These are phyloP conservation scores for Gadus chalcogrammus DNA, from an alignment of 2,113 vertebrate genomes.

Conservation along the genomic window DNA sequence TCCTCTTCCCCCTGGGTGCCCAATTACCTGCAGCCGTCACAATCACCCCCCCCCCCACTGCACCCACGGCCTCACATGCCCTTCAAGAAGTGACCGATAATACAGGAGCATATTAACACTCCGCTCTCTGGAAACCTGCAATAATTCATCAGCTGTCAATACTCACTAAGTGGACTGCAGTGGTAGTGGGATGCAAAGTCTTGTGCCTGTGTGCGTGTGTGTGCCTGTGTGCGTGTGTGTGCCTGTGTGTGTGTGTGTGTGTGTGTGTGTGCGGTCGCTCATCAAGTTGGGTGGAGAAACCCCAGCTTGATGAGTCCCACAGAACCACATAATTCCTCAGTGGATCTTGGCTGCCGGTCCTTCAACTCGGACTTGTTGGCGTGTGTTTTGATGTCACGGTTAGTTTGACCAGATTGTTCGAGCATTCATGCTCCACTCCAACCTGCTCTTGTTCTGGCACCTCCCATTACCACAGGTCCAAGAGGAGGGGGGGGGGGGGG, in stretches of 20 bases:
- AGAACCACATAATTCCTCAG: no score
- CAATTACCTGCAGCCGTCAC: slow-evolving; percentile 43
- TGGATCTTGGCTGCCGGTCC: slow-evolving; percentile 36
- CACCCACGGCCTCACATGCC: slow-evolving; percentile 17
- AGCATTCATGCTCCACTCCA: slow-evolving; percentile 47
- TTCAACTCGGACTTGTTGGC: slow-evolving; percentile 53
- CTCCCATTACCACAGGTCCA: no score
- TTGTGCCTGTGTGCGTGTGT: neutral
- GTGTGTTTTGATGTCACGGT: slow-evolving; percentile 35
- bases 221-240: no score
- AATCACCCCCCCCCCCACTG: neutral
- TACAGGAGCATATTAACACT: no score
- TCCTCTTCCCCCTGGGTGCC: slow-evolving; percentile 27
- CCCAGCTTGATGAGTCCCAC: no score
- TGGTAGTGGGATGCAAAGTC: neutral
- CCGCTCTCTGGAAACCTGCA: no score
- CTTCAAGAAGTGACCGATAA: slow-evolving; percentile 22
- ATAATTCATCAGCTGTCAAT: no score
- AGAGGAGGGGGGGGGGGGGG: no score
- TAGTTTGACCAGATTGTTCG: slow-evolving; percentile 49
- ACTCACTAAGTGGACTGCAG: no score
- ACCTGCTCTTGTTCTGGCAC: no score
- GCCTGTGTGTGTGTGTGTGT: neutral
- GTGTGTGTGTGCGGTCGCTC: slow-evolving; percentile 1
- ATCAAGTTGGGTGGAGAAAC: no score